These are phyloP conservation scores for Phytoseiulus persimilis DNA, from an alignment of 2,888 invertebrate genomes.

Conservation along the genomic window DNA sequence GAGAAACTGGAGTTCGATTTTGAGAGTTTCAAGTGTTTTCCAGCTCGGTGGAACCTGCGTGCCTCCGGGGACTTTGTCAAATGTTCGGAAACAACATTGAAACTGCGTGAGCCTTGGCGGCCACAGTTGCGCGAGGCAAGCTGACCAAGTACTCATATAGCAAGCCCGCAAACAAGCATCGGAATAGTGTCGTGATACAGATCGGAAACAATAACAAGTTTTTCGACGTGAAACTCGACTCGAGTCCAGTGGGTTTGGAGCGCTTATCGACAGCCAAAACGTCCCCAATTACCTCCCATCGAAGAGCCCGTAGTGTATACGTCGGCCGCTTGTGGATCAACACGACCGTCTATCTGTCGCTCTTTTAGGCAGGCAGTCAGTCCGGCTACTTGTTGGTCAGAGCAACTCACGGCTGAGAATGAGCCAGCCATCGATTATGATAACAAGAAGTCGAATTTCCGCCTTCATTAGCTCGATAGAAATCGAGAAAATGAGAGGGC, in stretches of 20 bases:
- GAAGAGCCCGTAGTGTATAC: too few species aligned
- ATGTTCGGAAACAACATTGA: not conserved
- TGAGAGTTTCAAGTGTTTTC: not conserved
- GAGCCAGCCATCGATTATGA: too few species aligned
- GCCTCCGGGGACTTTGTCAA: not conserved
- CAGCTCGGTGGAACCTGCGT: not conserved
- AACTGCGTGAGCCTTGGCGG: not conserved
- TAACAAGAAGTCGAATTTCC: too few species aligned
- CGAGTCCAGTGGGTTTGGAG: not conserved
- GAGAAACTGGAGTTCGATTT: not conserved
- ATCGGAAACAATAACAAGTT: not conserved
- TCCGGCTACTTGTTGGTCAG: too few species aligned
- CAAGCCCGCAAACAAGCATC: not conserved
- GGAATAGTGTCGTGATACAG: not conserved
- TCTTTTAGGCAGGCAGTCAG: too few species aligned
- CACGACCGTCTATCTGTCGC: too few species aligned
- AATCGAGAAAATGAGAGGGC: too few species aligned
- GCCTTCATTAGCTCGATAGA: too few species aligned
- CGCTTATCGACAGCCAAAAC: not conserved
- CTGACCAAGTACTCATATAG: not conserved
- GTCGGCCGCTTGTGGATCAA: too few species aligned
- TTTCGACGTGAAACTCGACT: not conserved
- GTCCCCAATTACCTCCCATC: not conserved
- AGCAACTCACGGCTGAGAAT: too few species aligned
- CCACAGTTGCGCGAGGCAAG: not conserved